Conservation (phyloP, 2,888 invertebrate species). For the Pristionchus fissidentatus region DNA sequence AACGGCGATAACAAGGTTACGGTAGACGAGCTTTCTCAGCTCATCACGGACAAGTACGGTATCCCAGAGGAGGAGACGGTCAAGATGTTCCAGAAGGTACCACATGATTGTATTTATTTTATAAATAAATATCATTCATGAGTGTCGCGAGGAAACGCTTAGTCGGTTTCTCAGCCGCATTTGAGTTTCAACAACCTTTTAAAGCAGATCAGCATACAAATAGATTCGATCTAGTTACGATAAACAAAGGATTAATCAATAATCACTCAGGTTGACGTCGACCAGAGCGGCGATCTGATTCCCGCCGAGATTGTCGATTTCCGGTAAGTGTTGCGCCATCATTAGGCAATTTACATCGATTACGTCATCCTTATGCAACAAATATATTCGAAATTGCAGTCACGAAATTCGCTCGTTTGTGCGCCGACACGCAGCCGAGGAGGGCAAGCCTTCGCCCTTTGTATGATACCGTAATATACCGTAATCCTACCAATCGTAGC, state of each 20-base stretch:
- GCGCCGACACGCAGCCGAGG: conserved; percentile 47
- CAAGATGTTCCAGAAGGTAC: conserved; percentile 63
- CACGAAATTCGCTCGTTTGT: conserved; percentile 68
- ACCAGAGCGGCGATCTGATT: conserved; percentile 66
- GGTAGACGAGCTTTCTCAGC: conserved; percentile 66
- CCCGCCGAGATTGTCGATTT: conserved; percentile 74
- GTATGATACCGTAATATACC: conserved; percentile 17
- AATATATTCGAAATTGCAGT: conserved; percentile 54
- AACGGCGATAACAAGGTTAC: conserved; percentile 70
- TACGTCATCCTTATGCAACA: background rate
- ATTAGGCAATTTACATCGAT: background rate
- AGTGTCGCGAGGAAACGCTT: background rate
- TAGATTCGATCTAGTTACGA: background rate
- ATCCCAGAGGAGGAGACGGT: conserved; percentile 65
- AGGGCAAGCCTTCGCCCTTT: conserved; percentile 37
- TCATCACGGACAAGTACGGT: conserved; percentile 71
- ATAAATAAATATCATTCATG: background rate
- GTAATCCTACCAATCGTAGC: too few relatives aligned
- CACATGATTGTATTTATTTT: background rate
- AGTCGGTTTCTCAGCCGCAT: too few relatives aligned
- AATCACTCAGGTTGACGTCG: conserved; percentile 65
- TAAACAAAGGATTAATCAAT: background rate
- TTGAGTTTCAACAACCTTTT: too few relatives aligned
- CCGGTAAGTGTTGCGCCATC: conserved; percentile 50
- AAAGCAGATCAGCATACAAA: too few relatives aligned